A percentile compares a stretch with the other conserved stretches of the same genome.
Evolutionary conservation across 1,140 invertebrate genomes (phyloP).

Genomic region (Polyergus mexicanus): DNA sequence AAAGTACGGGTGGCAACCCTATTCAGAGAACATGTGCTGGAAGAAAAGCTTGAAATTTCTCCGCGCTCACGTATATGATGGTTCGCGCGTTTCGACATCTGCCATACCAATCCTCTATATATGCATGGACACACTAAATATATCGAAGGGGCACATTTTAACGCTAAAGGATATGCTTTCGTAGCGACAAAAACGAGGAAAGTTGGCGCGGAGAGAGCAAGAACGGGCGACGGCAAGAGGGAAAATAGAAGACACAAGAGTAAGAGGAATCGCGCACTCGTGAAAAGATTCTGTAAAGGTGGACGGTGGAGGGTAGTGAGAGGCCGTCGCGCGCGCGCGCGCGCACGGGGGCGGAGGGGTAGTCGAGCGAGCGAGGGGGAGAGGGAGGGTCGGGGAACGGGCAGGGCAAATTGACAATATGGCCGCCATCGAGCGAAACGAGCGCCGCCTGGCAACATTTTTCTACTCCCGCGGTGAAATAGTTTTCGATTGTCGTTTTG

Average conservation of each 20-base stretch:
- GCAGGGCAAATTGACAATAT: conserved; percentile 76
- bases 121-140: background rate
- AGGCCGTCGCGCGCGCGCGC: conserved; percentile 4
- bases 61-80: too few relatives aligned
- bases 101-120: background rate
- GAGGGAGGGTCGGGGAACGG: conserved; percentile 20
- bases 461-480: conserved; percentile 80
- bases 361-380: background rate
- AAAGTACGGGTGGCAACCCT: too few relatives aligned
- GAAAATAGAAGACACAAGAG: conserved; percentile 61
- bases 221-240: conserved; percentile 10
- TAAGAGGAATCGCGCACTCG: conserved; percentile 56
- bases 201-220: conserved; percentile 20
- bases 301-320: conserved; percentile 11
- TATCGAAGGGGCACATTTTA: background rate
- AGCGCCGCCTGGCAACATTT: conserved; percentile 85
- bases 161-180: conserved; percentile 1
- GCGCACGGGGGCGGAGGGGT: conserved; percentile 38
- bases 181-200: conserved; percentile 42
- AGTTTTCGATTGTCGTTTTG: conserved; percentile 34
- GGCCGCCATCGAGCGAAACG: conserved; percentile 73
- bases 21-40: too few relatives aligned
- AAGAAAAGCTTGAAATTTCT: too few relatives aligned
- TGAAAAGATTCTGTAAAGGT: conserved; percentile 64
- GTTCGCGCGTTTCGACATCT: background rate